Evolutionary conservation across 2,888 invertebrate genomes (phyloP).

Genomic region (Epinotia bilunana): DNA sequence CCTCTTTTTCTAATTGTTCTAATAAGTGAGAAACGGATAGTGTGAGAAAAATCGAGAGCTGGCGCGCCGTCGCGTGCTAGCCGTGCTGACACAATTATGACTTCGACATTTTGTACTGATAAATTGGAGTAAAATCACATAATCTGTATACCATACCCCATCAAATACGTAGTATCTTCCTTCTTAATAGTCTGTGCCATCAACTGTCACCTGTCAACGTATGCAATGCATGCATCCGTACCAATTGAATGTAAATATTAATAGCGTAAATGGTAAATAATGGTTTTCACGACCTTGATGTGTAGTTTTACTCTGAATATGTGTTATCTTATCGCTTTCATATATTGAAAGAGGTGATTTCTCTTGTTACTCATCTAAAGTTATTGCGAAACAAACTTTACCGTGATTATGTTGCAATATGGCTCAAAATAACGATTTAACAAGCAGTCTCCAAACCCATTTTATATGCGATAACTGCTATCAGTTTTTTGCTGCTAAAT

Average conservation of each 20-base stretch:
- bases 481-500: constrained; percentile 21
- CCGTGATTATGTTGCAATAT: constrained; percentile 43
- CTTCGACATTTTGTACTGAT: no score
- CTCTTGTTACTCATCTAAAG: background rate
- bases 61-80: no score
- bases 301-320: constrained; percentile 20
- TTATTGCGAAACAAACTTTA: background rate
- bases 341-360: background rate
- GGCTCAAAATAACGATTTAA: constrained; percentile 40
- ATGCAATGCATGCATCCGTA: background rate
- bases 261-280: constrained; percentile 12
- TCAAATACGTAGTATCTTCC: no score
- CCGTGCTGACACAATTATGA: no score
- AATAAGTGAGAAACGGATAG: no score
- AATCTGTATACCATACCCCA: no score
- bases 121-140: no score
- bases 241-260: constrained; percentile 29
- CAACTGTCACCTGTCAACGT: constrained; percentile 1
- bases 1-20: no score
- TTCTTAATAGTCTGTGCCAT: no score
- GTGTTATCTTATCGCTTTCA: constrained; percentile 10
- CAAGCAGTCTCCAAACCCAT: constrained; percentile 43
- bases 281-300: constrained; percentile 18
- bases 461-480: constrained; percentile 47
- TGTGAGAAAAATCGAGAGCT: no score